Conservation (phyloP, 2,113 vertebrate species). For the Mola mola region DNA sequence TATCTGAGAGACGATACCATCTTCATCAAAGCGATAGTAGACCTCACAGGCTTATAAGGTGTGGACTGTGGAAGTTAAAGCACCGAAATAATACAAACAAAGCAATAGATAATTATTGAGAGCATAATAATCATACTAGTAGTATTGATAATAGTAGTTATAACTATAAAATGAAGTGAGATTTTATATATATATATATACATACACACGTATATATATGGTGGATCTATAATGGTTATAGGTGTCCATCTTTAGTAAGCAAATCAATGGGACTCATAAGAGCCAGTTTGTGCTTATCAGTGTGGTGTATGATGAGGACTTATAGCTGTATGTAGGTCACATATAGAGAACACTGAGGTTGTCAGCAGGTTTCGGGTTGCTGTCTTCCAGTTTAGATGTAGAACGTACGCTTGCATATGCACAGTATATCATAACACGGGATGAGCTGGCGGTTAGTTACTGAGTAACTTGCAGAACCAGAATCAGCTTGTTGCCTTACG, state of each 20-base stretch:
- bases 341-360: too few relatives aligned
- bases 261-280: too few relatives aligned
- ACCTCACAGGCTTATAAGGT: constrained; percentile 88
- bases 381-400: too few relatives aligned
- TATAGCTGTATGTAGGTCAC: too few relatives aligned
- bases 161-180: not conserved
- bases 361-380: too few relatives aligned
- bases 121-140: not conserved
- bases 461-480: too few relatives aligned
- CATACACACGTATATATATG: not conserved
- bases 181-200: not conserved
- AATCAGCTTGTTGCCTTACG: too few relatives aligned
- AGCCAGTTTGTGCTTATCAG: too few relatives aligned
- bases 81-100: constrained; percentile 15
- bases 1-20: constrained; percentile 93
- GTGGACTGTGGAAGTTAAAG: constrained; percentile 65
- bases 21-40: constrained; percentile 97
- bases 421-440: too few relatives aligned
- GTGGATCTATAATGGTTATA: not conserved
- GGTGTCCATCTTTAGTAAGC: not conserved
- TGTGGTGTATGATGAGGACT: too few relatives aligned
- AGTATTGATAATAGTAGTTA: not conserved
- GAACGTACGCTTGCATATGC: too few relatives aligned
- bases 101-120: not conserved
- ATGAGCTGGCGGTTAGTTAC: too few relatives aligned